phyloP scores from a whole-genome alignment of 2,797 vertebrate species.

The Cheirogaleus major region DNA sequence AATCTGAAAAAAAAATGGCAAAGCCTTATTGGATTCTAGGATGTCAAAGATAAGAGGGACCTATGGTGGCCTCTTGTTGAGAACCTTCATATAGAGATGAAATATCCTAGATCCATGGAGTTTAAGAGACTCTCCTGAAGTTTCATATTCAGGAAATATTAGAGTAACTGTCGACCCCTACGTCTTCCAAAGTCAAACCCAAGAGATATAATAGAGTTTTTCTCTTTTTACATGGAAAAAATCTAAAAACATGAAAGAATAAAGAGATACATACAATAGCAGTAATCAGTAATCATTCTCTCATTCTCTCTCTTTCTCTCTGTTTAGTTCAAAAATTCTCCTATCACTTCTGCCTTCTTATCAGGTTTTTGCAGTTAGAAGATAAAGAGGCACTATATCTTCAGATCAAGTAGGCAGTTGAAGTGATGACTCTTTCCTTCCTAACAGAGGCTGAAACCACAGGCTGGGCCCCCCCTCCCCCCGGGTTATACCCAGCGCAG shows the following conservation, averaged over 20 bases:
- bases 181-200: neutral
- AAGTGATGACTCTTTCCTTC: constrained; percentile 18
- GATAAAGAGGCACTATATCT: neutral
- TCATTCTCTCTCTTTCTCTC: neutral
- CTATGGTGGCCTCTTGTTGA: neutral
- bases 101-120: neutral
- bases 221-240: neutral
- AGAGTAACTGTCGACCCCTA: neutral
- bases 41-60: neutral
- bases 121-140: neutral
- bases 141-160: neutral
- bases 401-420: neutral
- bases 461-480: neutral
- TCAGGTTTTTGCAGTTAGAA: constrained; percentile 24
- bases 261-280: neutral
- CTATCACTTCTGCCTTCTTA: neutral
- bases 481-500: neutral
- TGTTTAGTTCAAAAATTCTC: neutral
- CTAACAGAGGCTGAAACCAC: constrained; percentile 12
- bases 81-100: neutral
- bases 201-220: neutral
- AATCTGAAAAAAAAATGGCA: neutral
- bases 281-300: neutral
- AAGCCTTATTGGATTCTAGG: neutral
- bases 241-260: neutral